Percentiles rank a stretch among this genome's conserved stretches.
Conservation (phyloP, 2,888 invertebrate genomes). For the Apotomis capreana region DNA sequence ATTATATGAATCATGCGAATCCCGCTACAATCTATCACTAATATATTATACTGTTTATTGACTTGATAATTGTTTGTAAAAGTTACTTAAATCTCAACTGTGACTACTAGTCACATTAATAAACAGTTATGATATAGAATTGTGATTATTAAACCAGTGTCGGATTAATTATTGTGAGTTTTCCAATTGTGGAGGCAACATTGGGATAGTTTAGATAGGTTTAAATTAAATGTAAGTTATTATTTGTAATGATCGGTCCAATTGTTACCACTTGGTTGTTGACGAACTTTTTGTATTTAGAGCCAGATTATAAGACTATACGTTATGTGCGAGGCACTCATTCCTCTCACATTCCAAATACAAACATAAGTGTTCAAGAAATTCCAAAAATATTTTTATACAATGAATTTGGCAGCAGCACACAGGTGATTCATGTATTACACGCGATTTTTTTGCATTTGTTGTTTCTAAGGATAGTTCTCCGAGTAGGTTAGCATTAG, state of each 20-base stretch:
- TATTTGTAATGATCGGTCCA: slow-evolving; percentile 30
- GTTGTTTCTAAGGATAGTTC: slow-evolving; percentile 14
- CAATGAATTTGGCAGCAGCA: slow-evolving; percentile 16
- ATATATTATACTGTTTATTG: slow-evolving; percentile 25
- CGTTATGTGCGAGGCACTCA: slow-evolving; percentile 25
- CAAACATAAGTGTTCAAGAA: slow-evolving; percentile 22
- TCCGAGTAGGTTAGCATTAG: slow-evolving; percentile 27
- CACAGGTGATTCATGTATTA: slow-evolving; percentile 18
- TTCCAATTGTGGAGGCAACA: slow-evolving; percentile 11
- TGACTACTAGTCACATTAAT: slow-evolving; percentile 1
- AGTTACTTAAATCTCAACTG: background rate
- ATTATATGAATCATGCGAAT: no score
- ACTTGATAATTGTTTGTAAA: slow-evolving; percentile 6
- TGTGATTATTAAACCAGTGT: slow-evolving; percentile 10
- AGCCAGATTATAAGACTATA: slow-evolving; percentile 4
- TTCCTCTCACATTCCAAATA: slow-evolving; percentile 30
- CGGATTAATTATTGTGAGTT: slow-evolving; percentile 22
- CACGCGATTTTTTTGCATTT: slow-evolving; percentile 16
- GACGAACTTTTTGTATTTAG: slow-evolving; percentile 6
- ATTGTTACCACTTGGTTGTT: slow-evolving; percentile 18
- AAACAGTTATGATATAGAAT: slow-evolving; percentile 16
- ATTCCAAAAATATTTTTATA: slow-evolving; percentile 34
- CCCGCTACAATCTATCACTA: background rate
- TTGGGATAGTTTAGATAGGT: background rate
- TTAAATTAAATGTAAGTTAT: slow-evolving; percentile 4